These are phyloP conservation scores for Phaethornis superciliosus DNA, from an alignment of 2,113 vertebrate species.

Conservation along the genomic window DNA sequence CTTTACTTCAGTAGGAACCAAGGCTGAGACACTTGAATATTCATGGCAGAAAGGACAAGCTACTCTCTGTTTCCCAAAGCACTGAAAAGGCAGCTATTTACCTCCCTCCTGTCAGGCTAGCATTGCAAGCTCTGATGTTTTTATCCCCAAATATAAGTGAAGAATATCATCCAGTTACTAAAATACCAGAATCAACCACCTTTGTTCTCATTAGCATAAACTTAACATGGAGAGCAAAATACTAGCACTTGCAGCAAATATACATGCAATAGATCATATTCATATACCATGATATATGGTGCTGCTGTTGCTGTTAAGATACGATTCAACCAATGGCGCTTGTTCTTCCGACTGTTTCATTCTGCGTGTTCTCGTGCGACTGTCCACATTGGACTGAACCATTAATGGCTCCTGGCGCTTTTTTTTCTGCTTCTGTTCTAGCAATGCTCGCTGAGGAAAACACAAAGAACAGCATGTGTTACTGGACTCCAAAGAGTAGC, in stretches of 20 bases:
- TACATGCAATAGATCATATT: neutral
- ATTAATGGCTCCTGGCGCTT: constrained; percentile 98
- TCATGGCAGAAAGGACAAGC: neutral
- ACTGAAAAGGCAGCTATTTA: neutral
- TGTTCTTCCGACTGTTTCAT: constrained; percentile 94
- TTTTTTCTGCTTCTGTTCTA: constrained; percentile 98
- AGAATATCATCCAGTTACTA: neutral
- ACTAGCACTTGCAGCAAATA: neutral
- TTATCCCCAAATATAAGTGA: neutral
- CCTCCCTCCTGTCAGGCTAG: neutral
- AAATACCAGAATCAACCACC: neutral
- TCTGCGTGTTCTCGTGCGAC: constrained; percentile 87
- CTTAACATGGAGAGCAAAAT: neutral
- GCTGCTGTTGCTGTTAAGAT: constrained; percentile 96
- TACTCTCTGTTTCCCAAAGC: neutral
- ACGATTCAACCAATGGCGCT: constrained; percentile 94
- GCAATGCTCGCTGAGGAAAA: constrained; percentile 84
- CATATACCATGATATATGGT: constrained; percentile 90
- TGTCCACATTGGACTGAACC: constrained; percentile 95
- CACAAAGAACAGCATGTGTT: neutral
- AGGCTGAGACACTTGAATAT: neutral
- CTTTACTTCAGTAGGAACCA: neutral
- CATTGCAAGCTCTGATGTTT: neutral
- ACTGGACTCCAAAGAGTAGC: neutral
- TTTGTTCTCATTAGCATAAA: neutral